Evolutionary conservation across 2,888 invertebrate species (phyloP).

Genomic region (Trachelus iudaicus): DNA sequence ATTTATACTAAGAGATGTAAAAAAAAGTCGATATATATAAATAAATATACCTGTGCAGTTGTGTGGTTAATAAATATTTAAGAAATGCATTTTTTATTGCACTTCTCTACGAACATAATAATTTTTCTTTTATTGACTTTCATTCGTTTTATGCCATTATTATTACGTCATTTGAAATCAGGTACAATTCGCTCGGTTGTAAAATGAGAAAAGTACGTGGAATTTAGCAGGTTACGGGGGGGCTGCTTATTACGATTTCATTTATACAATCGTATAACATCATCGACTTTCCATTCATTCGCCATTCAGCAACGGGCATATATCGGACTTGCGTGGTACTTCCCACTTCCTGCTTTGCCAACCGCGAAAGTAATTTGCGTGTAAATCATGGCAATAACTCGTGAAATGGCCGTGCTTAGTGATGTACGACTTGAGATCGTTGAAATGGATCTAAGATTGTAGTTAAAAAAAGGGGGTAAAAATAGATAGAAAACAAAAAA

Average conservation of each 20-base stretch:
- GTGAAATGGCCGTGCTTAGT: background rate
- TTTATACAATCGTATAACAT: background rate
- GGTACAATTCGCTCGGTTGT: slow-evolving; percentile 3
- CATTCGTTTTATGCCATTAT: slow-evolving; percentile 25
- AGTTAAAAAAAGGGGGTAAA: background rate
- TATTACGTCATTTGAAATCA: slow-evolving; percentile 13
- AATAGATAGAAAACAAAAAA: background rate
- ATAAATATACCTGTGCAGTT: background rate
- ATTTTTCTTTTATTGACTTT: slow-evolving; percentile 24
- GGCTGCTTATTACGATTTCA: background rate
- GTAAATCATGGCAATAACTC: background rate
- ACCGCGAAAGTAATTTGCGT: slow-evolving; percentile 31
- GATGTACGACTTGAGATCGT: background rate
- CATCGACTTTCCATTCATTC: slow-evolving; percentile 2
- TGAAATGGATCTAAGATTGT: background rate
- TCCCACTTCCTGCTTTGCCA: slow-evolving; percentile 36
- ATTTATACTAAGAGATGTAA: background rate
- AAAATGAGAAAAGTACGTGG: background rate
- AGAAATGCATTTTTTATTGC: background rate
- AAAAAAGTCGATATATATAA: background rate
- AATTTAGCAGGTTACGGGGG: background rate
- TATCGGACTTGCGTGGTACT: slow-evolving; percentile 4
- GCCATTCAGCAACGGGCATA: background rate
- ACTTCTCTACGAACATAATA: background rate
- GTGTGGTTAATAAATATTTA: background rate